These are phyloP conservation scores for Emys orbicularis DNA, from an alignment of 2,797 vertebrate species.

Conservation along the genomic window DNA sequence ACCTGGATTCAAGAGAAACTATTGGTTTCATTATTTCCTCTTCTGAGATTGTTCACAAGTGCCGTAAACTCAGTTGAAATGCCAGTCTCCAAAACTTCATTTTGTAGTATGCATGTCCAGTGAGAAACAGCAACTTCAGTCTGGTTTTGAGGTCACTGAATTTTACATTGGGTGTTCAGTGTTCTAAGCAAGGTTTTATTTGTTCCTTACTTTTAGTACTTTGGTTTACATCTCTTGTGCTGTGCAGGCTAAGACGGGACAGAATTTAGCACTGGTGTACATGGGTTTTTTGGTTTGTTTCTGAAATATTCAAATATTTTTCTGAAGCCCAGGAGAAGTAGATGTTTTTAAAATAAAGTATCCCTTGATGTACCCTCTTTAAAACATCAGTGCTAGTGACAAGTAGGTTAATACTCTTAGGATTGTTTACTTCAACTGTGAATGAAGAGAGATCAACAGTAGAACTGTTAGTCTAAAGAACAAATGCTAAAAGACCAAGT, in stretches of 20 bases:
- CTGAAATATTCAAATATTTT: background rate
- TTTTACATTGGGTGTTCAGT: background rate
- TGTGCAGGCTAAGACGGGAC: background rate
- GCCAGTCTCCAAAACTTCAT: background rate
- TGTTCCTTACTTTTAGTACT: background rate
- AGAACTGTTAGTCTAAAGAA: background rate
- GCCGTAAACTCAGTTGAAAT: slow-evolving; percentile 45
- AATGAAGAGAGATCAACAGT: background rate
- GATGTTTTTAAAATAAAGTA: background rate
- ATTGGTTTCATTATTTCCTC: slow-evolving; percentile 37
- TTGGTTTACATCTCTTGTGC: background rate
- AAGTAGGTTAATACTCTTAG: background rate
- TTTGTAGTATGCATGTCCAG: background rate
- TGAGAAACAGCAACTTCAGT: slow-evolving; percentile 13
- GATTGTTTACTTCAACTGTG: background rate
- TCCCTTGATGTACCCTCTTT: background rate
- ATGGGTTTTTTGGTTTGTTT: background rate
- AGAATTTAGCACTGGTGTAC: background rate
- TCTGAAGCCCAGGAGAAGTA: background rate
- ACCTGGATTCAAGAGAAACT: slow-evolving; percentile 39
- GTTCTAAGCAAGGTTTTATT: background rate
- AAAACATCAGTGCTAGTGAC: background rate
- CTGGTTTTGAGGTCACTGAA: fast-evolving
- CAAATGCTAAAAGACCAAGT: background rate
- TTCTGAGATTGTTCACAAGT: background rate